These are phyloP conservation scores for Formica exsecta DNA, from an alignment of 1,140 invertebrate genomes.

Conservation along the genomic window DNA sequence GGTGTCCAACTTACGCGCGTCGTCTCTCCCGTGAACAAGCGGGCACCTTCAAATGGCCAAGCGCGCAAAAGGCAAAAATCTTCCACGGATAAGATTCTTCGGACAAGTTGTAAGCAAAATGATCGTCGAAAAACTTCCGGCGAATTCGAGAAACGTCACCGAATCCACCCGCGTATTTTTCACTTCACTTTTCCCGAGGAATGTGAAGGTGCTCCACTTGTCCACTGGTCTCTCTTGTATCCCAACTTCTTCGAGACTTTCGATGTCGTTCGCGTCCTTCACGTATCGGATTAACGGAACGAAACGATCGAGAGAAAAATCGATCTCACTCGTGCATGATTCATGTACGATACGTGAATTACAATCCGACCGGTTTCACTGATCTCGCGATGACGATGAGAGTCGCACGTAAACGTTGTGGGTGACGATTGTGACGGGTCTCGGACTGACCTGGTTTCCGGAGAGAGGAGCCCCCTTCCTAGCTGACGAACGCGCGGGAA, in stretches of 20 bases:
- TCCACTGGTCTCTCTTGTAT: conserved; percentile 49
- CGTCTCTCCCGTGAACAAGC: conserved; percentile 68
- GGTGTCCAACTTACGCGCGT: conserved; percentile 66
- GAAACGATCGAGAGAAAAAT: background rate
- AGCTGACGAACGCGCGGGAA: conserved; percentile 75
- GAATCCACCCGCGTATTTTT: conserved; percentile 37
- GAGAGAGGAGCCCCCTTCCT: conserved; percentile 56
- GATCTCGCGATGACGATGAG: conserved; percentile 10
- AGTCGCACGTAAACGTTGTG: background rate
- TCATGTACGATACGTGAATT: background rate
- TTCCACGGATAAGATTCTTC: conserved; percentile 21
- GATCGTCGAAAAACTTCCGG: background rate
- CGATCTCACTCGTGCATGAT: background rate
- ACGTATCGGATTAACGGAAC: background rate
- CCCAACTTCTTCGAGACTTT: background rate
- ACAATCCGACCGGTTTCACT: conserved; percentile 10
- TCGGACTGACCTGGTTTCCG: conserved; percentile 71
- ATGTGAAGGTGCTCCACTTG: conserved; percentile 67
- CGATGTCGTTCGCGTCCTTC: background rate
- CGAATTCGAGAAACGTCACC: conserved; percentile 2
- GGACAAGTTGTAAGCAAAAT: background rate
- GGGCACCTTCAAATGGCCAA: conserved; percentile 43
- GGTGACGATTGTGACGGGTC: conserved; percentile 36
- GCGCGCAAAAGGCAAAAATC: conserved; percentile 14
- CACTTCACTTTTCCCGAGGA: conserved; percentile 53